phyloP scores from a whole-genome alignment of 2,797 vertebrate species.

The Rhincodon typus region DNA sequence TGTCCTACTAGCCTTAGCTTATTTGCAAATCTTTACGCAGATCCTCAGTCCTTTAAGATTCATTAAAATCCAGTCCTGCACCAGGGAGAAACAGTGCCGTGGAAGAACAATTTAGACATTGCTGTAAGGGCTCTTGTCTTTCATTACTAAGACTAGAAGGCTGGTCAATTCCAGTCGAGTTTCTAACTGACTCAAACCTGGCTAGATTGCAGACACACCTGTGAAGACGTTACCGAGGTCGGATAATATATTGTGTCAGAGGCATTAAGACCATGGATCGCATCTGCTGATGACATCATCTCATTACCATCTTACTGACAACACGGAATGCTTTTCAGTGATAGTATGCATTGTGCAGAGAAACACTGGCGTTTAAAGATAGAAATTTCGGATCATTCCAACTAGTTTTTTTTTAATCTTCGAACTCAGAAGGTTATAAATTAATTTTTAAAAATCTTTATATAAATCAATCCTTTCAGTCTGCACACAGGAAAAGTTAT shows the following conservation, averaged over 20 bases:
- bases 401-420: not conserved
- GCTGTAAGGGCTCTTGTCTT: slow-evolving; percentile 16
- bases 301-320: slow-evolving; percentile 55
- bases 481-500: not conserved
- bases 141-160: slow-evolving; percentile 7
- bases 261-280: slow-evolving; percentile 42
- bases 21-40: slow-evolving; percentile 29
- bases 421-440: not conserved
- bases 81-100: slow-evolving; percentile 5
- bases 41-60: not conserved
- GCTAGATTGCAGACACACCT: slow-evolving; percentile 48
- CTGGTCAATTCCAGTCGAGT: not conserved
- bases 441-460: not conserved
- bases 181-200: not conserved
- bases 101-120: not conserved
- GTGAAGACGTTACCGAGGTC: slow-evolving; percentile 41
- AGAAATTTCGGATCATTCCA: not conserved
- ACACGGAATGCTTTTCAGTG: slow-evolving; percentile 49
- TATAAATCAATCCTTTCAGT: not conserved
- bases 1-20: not conserved
- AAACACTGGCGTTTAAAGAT: not conserved
- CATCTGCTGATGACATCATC: slow-evolving; percentile 58
- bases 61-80: slow-evolving; percentile 23
- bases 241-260: slow-evolving; percentile 43
- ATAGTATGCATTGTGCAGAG: slow-evolving; percentile 50